Evolutionary conservation across 1,140 invertebrate genomes (phyloP).

Genomic region (Papilio aristodemus): DNA sequence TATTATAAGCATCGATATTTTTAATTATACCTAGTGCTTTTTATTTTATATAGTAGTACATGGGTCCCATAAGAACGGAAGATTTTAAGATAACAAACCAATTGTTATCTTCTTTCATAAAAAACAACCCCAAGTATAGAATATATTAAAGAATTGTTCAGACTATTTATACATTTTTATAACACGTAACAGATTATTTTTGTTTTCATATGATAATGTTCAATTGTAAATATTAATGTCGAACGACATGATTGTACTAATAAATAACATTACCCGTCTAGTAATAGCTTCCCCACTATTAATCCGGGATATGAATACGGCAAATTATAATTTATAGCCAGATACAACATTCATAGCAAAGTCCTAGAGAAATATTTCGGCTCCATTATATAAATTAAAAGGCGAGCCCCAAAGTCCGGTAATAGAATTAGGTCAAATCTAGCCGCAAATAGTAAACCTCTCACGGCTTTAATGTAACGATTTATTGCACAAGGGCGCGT

Average conservation of each 20-base stretch:
- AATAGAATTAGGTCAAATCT: constrained; percentile 56
- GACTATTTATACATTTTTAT: constrained; percentile 4
- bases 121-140: background rate
- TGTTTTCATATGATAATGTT: background rate
- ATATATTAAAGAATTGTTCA: constrained; percentile 15
- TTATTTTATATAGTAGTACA: too few species aligned
- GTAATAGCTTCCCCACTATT: constrained; percentile 15
- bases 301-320: constrained; percentile 25
- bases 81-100: too few species aligned
- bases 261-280: constrained; percentile 27
- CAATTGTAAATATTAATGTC: constrained; percentile 11
- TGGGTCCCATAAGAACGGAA: too few species aligned
- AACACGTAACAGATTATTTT: background rate
- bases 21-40: too few species aligned
- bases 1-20: too few species aligned
- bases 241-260: constrained; percentile 1
- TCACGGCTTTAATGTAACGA: constrained; percentile 42
- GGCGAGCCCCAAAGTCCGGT: constrained; percentile 42
- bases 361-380: constrained; percentile 41
- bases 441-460: constrained; percentile 55
- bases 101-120: too few species aligned
- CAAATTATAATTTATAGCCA: constrained; percentile 53
- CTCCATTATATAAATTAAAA: constrained; percentile 48
- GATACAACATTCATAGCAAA: constrained; percentile 54
- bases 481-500: constrained; percentile 42